Conservation (phyloP, 1,140 invertebrate species). For the Calycopis cecrops region DNA sequence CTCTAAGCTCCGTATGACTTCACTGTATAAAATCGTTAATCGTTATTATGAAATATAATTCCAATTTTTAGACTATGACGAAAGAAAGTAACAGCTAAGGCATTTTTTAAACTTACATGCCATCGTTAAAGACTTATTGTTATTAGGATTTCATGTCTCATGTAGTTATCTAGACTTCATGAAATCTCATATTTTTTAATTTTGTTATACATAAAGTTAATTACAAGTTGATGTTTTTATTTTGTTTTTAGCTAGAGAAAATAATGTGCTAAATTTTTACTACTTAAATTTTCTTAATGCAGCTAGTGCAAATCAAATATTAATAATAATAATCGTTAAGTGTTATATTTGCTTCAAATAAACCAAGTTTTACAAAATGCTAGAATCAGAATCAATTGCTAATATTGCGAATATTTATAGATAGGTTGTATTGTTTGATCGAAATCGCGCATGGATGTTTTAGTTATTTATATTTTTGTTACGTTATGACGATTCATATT, state of each 20-base stretch:
- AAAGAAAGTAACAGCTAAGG: conserved; percentile 51
- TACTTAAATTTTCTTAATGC: too few relatives aligned
- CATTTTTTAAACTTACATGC: conserved; percentile 61
- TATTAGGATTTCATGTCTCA: conserved; percentile 71
- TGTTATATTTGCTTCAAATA: conserved; percentile 3
- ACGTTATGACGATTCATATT: conserved; percentile 64
- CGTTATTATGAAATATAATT: conserved; percentile 49
- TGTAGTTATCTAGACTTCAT: conserved; percentile 73
- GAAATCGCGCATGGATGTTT: conserved; percentile 69
- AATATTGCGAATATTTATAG: conserved; percentile 45
- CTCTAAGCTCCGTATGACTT: conserved; percentile 53
- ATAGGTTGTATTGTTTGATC: conserved; percentile 65
- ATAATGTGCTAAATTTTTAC: not conserved
- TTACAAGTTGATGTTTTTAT: not conserved
- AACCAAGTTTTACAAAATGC: not conserved
- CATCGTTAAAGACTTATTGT: conserved; percentile 72
- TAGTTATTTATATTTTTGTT: conserved; percentile 59
- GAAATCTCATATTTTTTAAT: conserved; percentile 66
- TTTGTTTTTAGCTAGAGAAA: not conserved
- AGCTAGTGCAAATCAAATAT: too few relatives aligned
- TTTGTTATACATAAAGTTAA: conserved; percentile 20
- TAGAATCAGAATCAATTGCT: conserved; percentile 1
- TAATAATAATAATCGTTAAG: too few relatives aligned
- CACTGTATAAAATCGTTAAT: conserved; percentile 64
- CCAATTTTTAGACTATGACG: conserved; percentile 66